Conservation (phyloP, 2,797 vertebrate species). For the Lacerta agilis region DNA sequence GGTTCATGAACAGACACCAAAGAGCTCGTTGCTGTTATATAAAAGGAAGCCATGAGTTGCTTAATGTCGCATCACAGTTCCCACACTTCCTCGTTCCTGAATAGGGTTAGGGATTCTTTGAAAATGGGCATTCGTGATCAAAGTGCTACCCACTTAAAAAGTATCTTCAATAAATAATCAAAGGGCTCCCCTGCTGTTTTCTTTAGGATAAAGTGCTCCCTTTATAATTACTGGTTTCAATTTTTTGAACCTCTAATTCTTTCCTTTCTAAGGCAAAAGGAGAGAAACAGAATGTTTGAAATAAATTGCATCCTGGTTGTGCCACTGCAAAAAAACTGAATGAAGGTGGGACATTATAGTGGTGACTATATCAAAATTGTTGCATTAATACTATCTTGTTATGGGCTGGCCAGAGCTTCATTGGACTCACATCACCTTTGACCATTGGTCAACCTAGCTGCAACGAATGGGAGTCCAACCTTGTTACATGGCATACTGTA, state of each 20-base stretch:
- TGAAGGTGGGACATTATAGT: neutral
- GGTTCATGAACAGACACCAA: slow-evolving; percentile 40
- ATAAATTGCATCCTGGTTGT: slow-evolving; percentile 2
- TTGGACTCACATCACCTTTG: too few species aligned
- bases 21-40: slow-evolving; percentile 35
- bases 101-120: slow-evolving; percentile 54
- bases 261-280: slow-evolving; percentile 5
- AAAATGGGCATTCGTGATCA: slow-evolving; percentile 60
- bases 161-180: slow-evolving; percentile 71
- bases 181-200: slow-evolving; percentile 61
- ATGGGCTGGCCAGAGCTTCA: too few species aligned
- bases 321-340: neutral
- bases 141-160: slow-evolving; percentile 62
- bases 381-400: neutral
- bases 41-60: slow-evolving; percentile 33
- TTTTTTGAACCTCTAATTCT: slow-evolving; percentile 8
- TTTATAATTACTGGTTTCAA: slow-evolving; percentile 42
- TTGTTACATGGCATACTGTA: neutral
- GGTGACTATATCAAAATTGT: neutral
- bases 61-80: slow-evolving; percentile 40
- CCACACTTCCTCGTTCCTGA: slow-evolving; percentile 21
- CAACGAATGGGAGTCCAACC: too few species aligned
- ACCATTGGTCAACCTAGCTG: too few species aligned
- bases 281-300: neutral
- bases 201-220: slow-evolving; percentile 37